Evolutionary conservation across 2,797 vertebrate genomes (phyloP).

Genomic region (Anguilla marmorata): DNA sequence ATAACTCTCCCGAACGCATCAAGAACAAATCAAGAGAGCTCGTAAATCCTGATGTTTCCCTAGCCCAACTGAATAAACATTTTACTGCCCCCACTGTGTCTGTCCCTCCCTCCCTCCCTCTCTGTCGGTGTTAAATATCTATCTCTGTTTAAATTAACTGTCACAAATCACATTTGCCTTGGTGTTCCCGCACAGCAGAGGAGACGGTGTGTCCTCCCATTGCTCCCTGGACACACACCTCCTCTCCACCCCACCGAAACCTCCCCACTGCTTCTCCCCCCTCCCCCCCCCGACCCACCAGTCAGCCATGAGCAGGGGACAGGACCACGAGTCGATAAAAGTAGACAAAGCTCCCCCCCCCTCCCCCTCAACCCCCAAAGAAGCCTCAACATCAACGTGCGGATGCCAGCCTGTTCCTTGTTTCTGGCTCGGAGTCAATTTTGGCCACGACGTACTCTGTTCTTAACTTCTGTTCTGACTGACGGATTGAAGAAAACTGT

Average conservation of each 20-base stretch:
- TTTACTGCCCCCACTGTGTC: neutral
- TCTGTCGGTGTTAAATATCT: constrained; percentile 2
- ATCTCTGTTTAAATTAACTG: constrained; percentile 11
- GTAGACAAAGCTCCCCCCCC: neutral
- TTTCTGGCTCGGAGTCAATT: neutral
- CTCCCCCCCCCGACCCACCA: neutral
- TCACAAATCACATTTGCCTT: constrained; percentile 10
- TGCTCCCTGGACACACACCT: neutral
- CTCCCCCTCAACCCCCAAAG: too few species aligned
- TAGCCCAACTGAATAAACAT: neutral
- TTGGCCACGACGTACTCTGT: neutral
- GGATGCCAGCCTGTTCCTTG: neutral
- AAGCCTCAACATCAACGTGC: neutral
- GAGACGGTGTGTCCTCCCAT: neutral
- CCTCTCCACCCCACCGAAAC: neutral
- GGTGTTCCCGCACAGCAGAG: neutral
- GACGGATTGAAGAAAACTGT: constrained; percentile 5
- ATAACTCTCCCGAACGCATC: constrained; percentile 54
- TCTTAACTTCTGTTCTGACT: neutral
- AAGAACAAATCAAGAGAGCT: constrained; percentile 35
- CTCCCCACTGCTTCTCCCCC: neutral
- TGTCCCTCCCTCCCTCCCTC: neutral
- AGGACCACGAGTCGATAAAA: neutral
- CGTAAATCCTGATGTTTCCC: neutral
- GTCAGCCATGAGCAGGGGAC: neutral